Conservation (phyloP, 2,113 vertebrate genomes). For the Callospermophilus lateralis region DNA sequence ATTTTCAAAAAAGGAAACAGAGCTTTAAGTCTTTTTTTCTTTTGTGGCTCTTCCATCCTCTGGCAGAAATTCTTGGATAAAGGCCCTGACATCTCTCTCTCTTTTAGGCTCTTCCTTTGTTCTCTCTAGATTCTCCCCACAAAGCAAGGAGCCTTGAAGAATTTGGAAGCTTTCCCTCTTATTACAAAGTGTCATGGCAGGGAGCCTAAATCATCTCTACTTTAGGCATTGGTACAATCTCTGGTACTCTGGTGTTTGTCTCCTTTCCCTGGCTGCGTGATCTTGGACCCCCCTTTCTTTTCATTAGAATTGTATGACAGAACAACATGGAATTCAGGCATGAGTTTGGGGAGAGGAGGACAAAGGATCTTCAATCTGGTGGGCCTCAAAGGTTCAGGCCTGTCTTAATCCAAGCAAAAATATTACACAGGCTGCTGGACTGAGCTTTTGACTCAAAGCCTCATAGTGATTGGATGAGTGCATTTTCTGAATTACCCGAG, state of each 20-base stretch:
- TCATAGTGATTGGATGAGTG: not conserved
- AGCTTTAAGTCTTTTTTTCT: not conserved
- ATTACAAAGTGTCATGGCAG: not conserved
- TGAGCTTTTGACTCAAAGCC: not conserved
- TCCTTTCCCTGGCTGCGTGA: not conserved
- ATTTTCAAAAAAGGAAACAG: not conserved
- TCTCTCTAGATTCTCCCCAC: not conserved
- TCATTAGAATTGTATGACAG: not conserved
- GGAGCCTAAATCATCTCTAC: not conserved
- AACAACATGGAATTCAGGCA: not conserved
- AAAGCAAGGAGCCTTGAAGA: too few relatives aligned
- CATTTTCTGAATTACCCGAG: not conserved
- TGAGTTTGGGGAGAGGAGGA: not conserved
- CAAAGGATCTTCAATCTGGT: not conserved
- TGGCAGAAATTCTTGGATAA: not conserved
- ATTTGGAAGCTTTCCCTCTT: not conserved
- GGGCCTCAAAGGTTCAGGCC: not conserved
- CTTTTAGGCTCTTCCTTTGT: not conserved
- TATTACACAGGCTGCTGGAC: not conserved
- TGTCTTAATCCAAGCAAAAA: not conserved
- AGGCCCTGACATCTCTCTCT: not conserved
- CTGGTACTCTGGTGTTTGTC: not conserved
- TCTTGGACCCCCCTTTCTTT: not conserved
- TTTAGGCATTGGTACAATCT: not conserved
- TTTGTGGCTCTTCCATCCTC: not conserved